Percentiles rank a stretch among this genome's conserved stretches.
Conservation (phyloP, 2,888 invertebrate species). For the Slavum lentiscoides region DNA sequence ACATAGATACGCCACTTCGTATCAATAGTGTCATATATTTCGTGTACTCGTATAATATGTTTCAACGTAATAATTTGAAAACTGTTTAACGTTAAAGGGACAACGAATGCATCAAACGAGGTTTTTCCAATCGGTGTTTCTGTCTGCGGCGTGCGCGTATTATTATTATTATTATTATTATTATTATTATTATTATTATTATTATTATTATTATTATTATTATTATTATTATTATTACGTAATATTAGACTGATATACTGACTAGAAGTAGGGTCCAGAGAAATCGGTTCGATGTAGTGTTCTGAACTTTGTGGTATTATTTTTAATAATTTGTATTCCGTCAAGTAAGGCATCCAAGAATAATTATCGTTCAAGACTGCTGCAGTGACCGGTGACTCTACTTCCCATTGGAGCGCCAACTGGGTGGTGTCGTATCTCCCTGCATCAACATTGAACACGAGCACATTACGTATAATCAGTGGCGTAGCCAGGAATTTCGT, state of each 20-base stretch:
- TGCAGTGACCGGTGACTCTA: slow-evolving; percentile 70
- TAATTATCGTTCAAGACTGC: slow-evolving; percentile 67
- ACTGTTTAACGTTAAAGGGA: too few species aligned
- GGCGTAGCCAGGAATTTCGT: too few species aligned
- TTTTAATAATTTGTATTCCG: slow-evolving; percentile 72
- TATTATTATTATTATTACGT: not conserved
- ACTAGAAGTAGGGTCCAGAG: slow-evolving; percentile 38
- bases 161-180: too few species aligned
- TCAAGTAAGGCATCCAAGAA: slow-evolving; percentile 66
- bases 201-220: too few species aligned
- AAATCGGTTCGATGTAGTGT: slow-evolving; percentile 39
- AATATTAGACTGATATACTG: not conserved
- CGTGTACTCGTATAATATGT: too few species aligned
- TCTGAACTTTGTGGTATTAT: slow-evolving; percentile 49
- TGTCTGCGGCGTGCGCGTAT: too few species aligned
- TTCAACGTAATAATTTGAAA: too few species aligned
- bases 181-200: too few species aligned
- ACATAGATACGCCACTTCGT: too few species aligned
- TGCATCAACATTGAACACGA: slow-evolving; percentile 58
- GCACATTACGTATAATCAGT: not conserved
- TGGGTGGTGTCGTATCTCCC: slow-evolving; percentile 81
- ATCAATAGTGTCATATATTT: too few species aligned
- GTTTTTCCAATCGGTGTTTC: too few species aligned
- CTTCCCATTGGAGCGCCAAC: slow-evolving; percentile 76
- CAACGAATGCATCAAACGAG: too few species aligned